These are phyloP conservation scores for Sylvia borin DNA, from an alignment of 2,797 vertebrate genomes.

Conservation along the genomic window DNA sequence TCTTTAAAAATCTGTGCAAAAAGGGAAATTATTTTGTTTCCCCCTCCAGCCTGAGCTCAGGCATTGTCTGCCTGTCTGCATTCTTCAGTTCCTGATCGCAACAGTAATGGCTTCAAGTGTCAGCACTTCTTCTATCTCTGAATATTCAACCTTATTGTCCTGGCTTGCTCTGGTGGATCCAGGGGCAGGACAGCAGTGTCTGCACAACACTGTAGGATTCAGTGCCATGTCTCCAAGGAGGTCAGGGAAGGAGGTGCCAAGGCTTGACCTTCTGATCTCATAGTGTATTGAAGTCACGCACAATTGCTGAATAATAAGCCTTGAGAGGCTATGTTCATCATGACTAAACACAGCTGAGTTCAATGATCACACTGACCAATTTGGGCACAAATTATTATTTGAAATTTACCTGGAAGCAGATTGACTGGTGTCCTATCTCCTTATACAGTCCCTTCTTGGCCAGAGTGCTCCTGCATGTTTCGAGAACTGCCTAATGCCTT, in stretches of 20 bases:
- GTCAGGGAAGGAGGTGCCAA: background rate
- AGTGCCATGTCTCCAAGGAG: background rate
- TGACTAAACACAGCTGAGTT: background rate
- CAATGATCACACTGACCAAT: background rate
- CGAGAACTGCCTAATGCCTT: background rate
- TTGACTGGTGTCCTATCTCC: background rate
- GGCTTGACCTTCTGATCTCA: background rate
- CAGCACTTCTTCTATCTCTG: background rate
- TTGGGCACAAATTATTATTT: background rate
- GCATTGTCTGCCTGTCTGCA: background rate
- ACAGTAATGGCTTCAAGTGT: background rate
- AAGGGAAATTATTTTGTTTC: background rate
- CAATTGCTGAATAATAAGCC: background rate
- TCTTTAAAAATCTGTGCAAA: background rate
- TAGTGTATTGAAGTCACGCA: background rate
- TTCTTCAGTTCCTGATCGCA: background rate
- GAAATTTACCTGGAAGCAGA: background rate
- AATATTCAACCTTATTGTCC: background rate
- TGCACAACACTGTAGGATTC: background rate
- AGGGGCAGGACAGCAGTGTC: background rate
- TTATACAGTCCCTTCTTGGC: background rate
- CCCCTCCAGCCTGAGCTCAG: background rate
- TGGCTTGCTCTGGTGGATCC: background rate
- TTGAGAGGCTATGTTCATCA: background rate
- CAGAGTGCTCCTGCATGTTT: background rate